phyloP scores from a whole-genome alignment of 2,888 invertebrate species.

The Aspidiotus destructor region DNA sequence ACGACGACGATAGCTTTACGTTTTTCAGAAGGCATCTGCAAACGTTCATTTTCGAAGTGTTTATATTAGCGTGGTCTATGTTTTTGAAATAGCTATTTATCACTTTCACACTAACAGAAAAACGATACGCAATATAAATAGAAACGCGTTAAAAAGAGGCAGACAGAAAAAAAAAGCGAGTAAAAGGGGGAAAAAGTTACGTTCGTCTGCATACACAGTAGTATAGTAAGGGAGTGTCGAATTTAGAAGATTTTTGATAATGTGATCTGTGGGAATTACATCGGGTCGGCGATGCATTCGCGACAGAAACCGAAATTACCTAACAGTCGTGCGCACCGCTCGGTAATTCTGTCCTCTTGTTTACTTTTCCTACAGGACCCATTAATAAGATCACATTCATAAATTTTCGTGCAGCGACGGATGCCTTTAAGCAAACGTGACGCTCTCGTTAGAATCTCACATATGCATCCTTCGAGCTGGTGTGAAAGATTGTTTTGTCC shows the following conservation, averaged over 20 bases:
- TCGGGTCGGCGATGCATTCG: constrained; percentile 16
- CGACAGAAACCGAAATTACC: constrained; percentile 24
- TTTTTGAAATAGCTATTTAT: constrained; percentile 1
- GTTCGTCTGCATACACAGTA: neutral
- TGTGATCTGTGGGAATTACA: constrained; percentile 29
- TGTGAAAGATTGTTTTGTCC: no score
- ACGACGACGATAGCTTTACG: no score
- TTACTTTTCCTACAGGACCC: constrained; percentile 19
- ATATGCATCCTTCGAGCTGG: no score
- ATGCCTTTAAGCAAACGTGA: no score
- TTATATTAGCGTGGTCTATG: neutral
- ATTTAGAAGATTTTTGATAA: constrained; percentile 15
- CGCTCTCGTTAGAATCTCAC: no score
- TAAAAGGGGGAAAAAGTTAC: neutral
- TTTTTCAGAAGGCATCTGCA: no score
- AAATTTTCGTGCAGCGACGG: constrained; percentile 8
- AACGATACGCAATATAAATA: neutral
- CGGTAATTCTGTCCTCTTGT: constrained; percentile 19
- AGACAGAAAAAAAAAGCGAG: neutral
- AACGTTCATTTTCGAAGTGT: neutral
- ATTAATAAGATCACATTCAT: constrained; percentile 20
- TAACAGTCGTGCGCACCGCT: constrained; percentile 9
- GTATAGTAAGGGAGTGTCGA: neutral
- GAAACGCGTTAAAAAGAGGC: constrained; percentile 6
- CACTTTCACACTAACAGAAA: neutral